Evolutionary conservation across 2,797 vertebrate genomes (phyloP).

Genomic region (Muscicapa striata): DNA sequence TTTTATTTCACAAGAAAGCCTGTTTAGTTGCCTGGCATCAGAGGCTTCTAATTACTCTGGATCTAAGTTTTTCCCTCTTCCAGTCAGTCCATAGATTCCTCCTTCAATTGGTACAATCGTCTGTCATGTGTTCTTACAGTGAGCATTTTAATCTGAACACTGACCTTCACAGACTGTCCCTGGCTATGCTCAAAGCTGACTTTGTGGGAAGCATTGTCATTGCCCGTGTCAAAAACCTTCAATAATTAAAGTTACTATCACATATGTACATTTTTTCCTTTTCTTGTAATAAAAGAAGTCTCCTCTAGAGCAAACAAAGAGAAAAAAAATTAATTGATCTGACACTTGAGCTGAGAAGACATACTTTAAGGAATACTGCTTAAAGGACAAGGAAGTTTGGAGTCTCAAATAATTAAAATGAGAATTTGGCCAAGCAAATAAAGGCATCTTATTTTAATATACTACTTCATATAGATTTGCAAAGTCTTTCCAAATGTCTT

Average conservation of each 20-base stretch:
- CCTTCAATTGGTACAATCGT: not conserved
- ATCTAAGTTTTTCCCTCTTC: not conserved
- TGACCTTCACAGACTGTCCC: slow-evolving; percentile 58
- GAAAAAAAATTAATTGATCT: slow-evolving; percentile 72
- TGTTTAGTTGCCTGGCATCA: not conserved
- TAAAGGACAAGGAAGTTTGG: slow-evolving; percentile 53
- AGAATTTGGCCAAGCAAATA: slow-evolving; percentile 30
- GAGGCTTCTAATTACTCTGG: not conserved
- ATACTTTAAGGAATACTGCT: slow-evolving; percentile 55
- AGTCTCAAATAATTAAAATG: slow-evolving; percentile 60
- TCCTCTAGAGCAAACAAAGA: slow-evolving; percentile 72
- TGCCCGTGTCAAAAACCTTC: slow-evolving; percentile 59
- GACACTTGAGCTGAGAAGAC: slow-evolving; percentile 70
- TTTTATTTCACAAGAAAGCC: not conserved
- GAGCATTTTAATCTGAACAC: slow-evolving; percentile 55
- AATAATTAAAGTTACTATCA: slow-evolving; percentile 72
- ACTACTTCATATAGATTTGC: not conserved
- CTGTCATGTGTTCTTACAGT: slow-evolving; percentile 3
- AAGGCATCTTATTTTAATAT: slow-evolving; percentile 10
- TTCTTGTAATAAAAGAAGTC: slow-evolving; percentile 69
- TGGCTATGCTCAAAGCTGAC: slow-evolving; percentile 55
- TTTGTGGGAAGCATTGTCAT: slow-evolving; percentile 64
- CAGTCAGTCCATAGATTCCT: not conserved
- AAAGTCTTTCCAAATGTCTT: not conserved
- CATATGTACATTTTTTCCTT: slow-evolving; percentile 35